Conservation (phyloP, 2,113 vertebrate species). For the Oncorhynchus gorbuscha region DNA sequence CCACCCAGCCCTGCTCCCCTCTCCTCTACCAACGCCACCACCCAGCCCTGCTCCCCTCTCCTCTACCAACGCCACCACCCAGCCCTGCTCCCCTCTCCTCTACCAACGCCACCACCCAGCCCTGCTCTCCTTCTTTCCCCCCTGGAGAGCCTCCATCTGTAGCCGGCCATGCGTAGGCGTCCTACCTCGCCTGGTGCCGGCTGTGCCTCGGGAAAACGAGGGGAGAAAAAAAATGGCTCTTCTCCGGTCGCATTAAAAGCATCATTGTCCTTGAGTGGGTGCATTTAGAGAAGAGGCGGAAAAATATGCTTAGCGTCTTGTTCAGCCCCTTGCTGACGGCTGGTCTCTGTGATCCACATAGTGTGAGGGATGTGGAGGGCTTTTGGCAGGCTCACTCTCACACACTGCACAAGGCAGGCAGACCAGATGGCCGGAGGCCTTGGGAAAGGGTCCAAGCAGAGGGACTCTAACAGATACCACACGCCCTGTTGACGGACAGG, state of each 20-base stretch:
- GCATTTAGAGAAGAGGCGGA: background rate
- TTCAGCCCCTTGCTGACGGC: background rate
- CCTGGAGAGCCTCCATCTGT: conserved; percentile 15
- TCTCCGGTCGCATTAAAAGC: background rate
- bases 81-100: background rate
- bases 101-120: background rate
- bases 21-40: background rate
- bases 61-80: background rate
- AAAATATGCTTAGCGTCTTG: background rate
- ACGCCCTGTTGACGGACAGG: conserved; percentile 1
- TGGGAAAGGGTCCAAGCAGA: background rate
- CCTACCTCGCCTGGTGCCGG: background rate
- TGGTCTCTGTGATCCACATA: background rate
- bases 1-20: background rate
- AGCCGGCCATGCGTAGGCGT: conserved; percentile 8
- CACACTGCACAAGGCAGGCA: background rate
- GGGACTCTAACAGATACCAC: background rate
- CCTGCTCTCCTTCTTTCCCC: background rate
- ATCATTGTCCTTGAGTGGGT: conserved; percentile 18
- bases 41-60: background rate
- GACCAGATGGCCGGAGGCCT: conserved; percentile 5
- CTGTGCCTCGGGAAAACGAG: no score
- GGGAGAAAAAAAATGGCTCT: background rate
- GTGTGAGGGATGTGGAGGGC: conserved; percentile 1
- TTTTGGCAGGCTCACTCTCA: conserved; percentile 1